Evolutionary conservation across 2,797 vertebrate species (phyloP), one percentile per base, ranked within the genome.

Genomic region (Coilia nasus): DNA sequence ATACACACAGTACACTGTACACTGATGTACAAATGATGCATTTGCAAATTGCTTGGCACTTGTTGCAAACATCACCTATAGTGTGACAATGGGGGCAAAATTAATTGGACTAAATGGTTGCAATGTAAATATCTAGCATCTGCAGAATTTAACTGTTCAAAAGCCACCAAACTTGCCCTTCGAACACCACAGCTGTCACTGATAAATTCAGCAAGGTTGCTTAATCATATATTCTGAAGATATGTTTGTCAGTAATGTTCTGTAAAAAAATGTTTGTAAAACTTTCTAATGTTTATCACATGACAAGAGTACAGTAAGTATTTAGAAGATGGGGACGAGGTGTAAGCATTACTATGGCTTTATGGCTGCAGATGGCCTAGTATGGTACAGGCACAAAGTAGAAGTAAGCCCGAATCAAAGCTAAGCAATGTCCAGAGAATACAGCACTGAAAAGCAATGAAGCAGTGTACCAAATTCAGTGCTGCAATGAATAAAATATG

Each of bases 401-500:
- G n/a, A n/a, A n/a, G n/a, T n/a, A n/a, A n/a, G n/a, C n/a, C n/a
- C n/a, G n/a, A n/a, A n/a, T 50, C 47, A 50, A 50, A 50, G 12
- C 47, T 50, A 50, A 12, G 6, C 14, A 54, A 54, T 59, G 57
- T 19, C 2, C 57, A 59, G 17, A 59, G 11, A 19, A 17, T 21
- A n/a, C 57, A 59, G 17, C 57, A 54, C 6, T 54, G 50, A 54
- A 11, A 54, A 54, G 14, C 50, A 59, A 7, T 54, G 7, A 59
- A n/a, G 57, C 57, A 19, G 19, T 54, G 19, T 54, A n/a, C 57
- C 19, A 35, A 31, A 71, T 71, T 35, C 12, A 17, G 50, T 10
- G 50, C 25, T 17, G 64, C 28, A 71, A 31, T 71, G 64, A 71
- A 71, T 71, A n/a, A 67, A 67, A 67, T 31, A 14, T 60, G 64